Base-by-base conservation (phyloP, 2,113 vertebrate genomes). In the Climacteris rufus region DNA sequence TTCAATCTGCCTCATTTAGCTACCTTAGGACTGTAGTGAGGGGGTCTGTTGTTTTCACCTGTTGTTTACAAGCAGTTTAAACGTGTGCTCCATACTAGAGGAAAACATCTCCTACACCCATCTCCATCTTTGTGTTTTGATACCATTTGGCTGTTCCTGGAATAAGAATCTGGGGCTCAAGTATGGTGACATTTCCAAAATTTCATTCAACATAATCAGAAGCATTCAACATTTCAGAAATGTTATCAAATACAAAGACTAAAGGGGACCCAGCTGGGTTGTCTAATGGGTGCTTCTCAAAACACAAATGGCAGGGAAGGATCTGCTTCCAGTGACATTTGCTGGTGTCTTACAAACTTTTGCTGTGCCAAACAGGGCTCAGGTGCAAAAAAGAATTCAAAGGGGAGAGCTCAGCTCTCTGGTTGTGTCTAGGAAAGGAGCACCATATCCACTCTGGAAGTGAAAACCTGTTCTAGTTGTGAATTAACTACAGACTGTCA, bases 1-100 rank as follows among this genome's bases (percentile, higher is more conserved):
- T 96, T 95, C 79, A 96, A 87, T 97, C 78, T 94, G 76, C 45
- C 93, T 96, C 57, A 89, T 78, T 95, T 90, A 93, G 68, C 75
- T 93, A 92, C 59, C 78, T 90, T 56, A 96, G 82, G 70, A 66
- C 57, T 85, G 42, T n/a, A 89, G 63, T 65, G 54, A 24, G 64
- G 54, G 72, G 45, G 35, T 87, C 63, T 68, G 59, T 60, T 74
- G 35, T 93, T 88, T 68, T 77, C 60, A 92, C 78, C 86, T 76
- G 76, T 75, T 84, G 83, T 90, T 95, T 94, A 77, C 57, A 79
- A 87, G 79, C 33, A 76, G 15, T 93, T 94, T 45, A 49, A 94
- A 76, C 2, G 7, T 35, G 30, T 77, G 35, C 47, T 77, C 45
- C 60, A 52, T 50, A 45, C 50, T 44, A 3, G 16, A 93, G 47